Evolutionary conservation across 35 echinoderm and acorn worm species (phyloP).

Genomic region (Antedon bifida): DNA sequence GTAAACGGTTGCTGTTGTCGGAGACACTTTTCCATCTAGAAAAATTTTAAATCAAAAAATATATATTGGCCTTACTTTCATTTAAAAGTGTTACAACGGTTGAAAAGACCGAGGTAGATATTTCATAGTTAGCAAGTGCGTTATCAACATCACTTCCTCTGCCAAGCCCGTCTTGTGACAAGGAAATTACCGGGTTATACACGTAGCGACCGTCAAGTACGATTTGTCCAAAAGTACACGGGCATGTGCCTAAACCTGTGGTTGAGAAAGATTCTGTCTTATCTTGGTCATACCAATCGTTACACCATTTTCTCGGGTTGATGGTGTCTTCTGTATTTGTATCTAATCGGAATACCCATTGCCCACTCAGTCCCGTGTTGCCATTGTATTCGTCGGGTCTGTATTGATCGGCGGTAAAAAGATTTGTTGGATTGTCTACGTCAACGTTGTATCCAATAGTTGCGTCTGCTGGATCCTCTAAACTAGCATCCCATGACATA

Average conservation of each 20-base stretch:
- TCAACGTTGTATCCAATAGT: slow-evolving; percentile 35
- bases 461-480: slow-evolving; percentile 15
- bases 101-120: too few species aligned
- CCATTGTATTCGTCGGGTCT: slow-evolving; percentile 25
- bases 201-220: neutral
- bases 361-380: slow-evolving; percentile 29
- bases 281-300: slow-evolving; percentile 20
- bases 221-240: slow-evolving; percentile 36
- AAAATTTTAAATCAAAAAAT: too few species aligned
- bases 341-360: slow-evolving; percentile 45
- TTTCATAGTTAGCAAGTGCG: too few species aligned
- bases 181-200: too few species aligned
- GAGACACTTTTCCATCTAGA: too few species aligned
- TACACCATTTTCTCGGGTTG: slow-evolving; percentile 25
- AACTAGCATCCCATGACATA: slow-evolving; percentile 30
- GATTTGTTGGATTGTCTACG: neutral
- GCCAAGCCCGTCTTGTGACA: too few species aligned
- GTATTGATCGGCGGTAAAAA: slow-evolving; percentile 2
- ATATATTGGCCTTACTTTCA: too few species aligned
- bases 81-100: too few species aligned
- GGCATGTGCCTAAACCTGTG: slow-evolving; percentile 23
- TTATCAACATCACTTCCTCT: too few species aligned
- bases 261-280: slow-evolving; percentile 7
- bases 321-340: slow-evolving; percentile 22
- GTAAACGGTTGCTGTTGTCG: too few species aligned